Percentiles rank a stretch among this genome's conserved stretches.
phyloP scores from a whole-genome alignment of 2,797 vertebrate genomes.

The Parauchenoglanis ngamensis region DNA sequence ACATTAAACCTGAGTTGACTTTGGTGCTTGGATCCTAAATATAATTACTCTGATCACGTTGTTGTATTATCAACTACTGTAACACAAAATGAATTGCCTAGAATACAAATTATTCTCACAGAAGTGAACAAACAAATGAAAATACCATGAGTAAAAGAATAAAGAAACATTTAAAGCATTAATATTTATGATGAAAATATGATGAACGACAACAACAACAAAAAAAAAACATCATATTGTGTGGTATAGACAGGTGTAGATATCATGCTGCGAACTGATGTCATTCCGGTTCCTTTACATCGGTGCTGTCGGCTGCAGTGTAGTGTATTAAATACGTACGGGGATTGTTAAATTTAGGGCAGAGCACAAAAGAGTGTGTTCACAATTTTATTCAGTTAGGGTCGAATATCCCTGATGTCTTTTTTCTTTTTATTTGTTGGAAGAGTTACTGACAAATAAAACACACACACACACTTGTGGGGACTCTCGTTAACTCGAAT shows the following conservation, averaged over 20 bases:
- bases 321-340: neutral
- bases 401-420: neutral
- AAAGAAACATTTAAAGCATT: neutral
- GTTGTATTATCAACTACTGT: neutral
- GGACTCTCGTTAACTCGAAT: neutral
- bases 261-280: neutral
- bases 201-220: neutral
- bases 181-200: neutral
- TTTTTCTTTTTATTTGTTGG: neutral
- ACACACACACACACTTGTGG: conserved; percentile 25
- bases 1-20: neutral
- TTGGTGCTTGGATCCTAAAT: neutral
- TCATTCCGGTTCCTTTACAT: neutral
- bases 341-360: neutral
- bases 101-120: neutral
- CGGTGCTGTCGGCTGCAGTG: neutral
- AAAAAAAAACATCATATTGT: neutral
- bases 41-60: neutral
- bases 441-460: conserved; percentile 24
- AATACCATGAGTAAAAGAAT: neutral
- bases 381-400: neutral
- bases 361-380: neutral
- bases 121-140: neutral
- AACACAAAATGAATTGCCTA: neutral
- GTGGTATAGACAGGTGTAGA: neutral